Evolutionary conservation across 2,113 vertebrate genomes (phyloP).

Genomic region (Plecturocebus donacophilus): DNA sequence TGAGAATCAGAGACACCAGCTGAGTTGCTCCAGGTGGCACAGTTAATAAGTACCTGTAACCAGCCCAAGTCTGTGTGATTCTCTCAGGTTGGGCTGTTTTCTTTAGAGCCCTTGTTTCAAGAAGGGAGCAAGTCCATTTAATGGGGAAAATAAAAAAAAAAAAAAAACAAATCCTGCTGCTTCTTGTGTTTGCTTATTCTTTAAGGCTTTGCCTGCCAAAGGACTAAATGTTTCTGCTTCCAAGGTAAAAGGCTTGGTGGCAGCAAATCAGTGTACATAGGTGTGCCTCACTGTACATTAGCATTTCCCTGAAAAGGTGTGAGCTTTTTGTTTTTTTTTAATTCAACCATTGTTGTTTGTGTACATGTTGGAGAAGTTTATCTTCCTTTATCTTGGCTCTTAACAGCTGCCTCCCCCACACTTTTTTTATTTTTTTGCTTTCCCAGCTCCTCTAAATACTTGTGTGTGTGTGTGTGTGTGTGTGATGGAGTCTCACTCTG

Average conservation of each 20-base stretch:
- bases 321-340: neutral
- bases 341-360: neutral
- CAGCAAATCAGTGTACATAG: rapidly evolving
- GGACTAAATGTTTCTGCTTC: neutral
- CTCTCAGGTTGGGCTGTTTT: neutral
- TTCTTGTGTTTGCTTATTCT: neutral
- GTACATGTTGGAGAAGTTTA: neutral
- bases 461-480: neutral
- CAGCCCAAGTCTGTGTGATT: rapidly evolving
- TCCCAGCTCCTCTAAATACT: neutral
- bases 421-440: neutral
- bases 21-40: neutral
- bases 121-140: rapidly evolving
- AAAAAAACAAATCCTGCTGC: too few species aligned
- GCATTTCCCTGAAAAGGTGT: neutral
- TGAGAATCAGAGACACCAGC: neutral
- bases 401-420: neutral
- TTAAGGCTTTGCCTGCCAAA: too few species aligned
- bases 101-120: neutral
- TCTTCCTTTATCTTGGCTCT: neutral
- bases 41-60: neutral
- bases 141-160: too few species aligned
- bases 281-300: rapidly evolving
- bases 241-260: neutral
- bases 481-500: neutral